Evolutionary conservation across 2,113 vertebrate species (phyloP).

Genomic region (Poeciliopsis prolifica): DNA sequence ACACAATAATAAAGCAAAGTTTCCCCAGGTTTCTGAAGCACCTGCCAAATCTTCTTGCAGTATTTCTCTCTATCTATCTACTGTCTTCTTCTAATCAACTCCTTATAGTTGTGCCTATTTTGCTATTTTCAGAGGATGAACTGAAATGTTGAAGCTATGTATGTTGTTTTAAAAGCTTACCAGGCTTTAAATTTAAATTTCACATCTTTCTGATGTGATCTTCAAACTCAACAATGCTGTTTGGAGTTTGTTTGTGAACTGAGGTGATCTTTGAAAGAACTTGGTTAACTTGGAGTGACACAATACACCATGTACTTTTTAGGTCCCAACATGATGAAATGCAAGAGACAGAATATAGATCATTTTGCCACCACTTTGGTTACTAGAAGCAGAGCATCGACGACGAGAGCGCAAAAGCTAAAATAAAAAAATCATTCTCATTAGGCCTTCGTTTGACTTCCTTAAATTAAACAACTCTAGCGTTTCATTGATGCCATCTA

Average conservation of each 20-base stretch:
- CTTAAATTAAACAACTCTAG: slow-evolving; percentile 60
- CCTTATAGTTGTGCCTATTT: background rate
- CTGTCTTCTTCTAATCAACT: too few species aligned
- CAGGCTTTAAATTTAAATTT: background rate
- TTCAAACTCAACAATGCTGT: background rate
- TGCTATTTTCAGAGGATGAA: background rate
- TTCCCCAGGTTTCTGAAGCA: too few species aligned
- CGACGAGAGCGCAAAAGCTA: slow-evolving; percentile 40
- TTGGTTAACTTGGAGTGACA: background rate
- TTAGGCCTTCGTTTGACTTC: slow-evolving; percentile 60
- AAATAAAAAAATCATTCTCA: slow-evolving; percentile 58
- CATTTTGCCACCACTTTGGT: background rate
- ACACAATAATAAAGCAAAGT: too few species aligned
- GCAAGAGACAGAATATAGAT: background rate
- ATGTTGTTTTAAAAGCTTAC: background rate
- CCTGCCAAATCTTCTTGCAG: too few species aligned
- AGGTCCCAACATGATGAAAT: background rate
- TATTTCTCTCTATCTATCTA: too few species aligned
- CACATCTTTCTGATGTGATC: background rate
- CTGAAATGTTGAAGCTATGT: background rate
- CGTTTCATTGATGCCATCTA: slow-evolving; percentile 62
- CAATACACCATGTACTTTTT: background rate
- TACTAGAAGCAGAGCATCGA: slow-evolving; percentile 33
- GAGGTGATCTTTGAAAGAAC: background rate
- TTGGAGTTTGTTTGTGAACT: background rate